Evolutionary conservation across 2,888 invertebrate genomes (phyloP).

Genomic region (Aleiodes testaceus): DNA sequence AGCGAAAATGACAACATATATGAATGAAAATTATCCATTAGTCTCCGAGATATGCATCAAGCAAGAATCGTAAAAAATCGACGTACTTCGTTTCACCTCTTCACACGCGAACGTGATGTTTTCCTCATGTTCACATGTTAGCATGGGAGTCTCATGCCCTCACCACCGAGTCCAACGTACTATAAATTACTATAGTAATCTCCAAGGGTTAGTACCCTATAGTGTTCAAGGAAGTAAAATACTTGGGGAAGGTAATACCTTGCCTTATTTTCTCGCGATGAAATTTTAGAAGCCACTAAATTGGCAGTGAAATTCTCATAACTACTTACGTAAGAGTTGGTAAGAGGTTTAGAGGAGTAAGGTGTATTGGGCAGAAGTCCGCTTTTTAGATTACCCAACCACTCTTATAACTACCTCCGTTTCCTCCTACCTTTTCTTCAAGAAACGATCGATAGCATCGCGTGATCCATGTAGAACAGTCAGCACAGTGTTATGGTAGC

Average conservation of each 20-base stretch:
- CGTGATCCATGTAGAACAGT: slow-evolving; percentile 32
- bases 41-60: too few relatives aligned
- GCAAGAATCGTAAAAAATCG: too few relatives aligned
- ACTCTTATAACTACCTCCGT: slow-evolving; percentile 5
- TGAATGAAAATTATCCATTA: too few relatives aligned
- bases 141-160: background rate
- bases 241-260: too few relatives aligned
- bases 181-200: too few relatives aligned
- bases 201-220: too few relatives aligned
- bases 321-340: slow-evolving; percentile 18
- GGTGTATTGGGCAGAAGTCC: slow-evolving; percentile 11
- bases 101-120: too few relatives aligned
- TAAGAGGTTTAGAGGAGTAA: background rate
- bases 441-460: slow-evolving; percentile 38
- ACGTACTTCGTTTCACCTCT: too few relatives aligned
- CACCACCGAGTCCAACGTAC: too few relatives aligned
- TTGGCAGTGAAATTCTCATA: slow-evolving; percentile 22
- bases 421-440: slow-evolving; percentile 11
- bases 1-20: too few relatives aligned
- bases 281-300: slow-evolving; percentile 22
- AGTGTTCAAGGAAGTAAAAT: too few relatives aligned
- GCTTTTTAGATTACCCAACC: slow-evolving; percentile 12
- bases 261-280: background rate
- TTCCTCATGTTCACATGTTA: too few relatives aligned
- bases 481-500: slow-evolving; percentile 5